Evolutionary conservation across 2,888 invertebrate species (phyloP), one percentile per base, ranked within the genome.

Genomic region (Leptura quadrifasciata): DNA sequence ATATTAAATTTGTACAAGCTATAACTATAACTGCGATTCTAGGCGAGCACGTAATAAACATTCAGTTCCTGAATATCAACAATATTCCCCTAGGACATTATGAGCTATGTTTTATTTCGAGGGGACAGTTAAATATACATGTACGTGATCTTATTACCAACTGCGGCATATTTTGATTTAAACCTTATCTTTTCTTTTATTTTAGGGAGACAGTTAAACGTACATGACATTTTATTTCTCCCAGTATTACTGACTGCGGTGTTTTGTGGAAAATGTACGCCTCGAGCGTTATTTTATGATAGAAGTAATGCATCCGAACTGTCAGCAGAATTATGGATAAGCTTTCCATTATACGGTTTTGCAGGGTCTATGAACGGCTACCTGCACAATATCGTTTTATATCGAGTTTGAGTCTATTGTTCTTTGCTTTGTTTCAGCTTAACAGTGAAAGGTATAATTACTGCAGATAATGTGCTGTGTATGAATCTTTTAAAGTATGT

Each of bases 271-370:
- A 21, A 60, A 60, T 60, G 60, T n/a, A 47, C 17, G 9, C n/a
- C n/a, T 15, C 15, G 1, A 31, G 17, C 31, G 6, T 9, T 27
- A 27, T 31, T 17, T 24, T 60, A 17, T 60, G 60, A 60, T 17
- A 60, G 17, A 60, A 60, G 17, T 60, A 60, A 27, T 17, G 17
- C 1, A 21, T 31, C 31, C 17, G 60, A 60, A 31, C 31, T 31
- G 60, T 60, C n/a, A 15, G 60, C 24, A 60, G 60, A 31, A 60
- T 31, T 60, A 31, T n/a, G 24, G 60, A 60, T 60, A 60, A 27
- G 60, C 58, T 24, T 58, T 58, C 24, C 12, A 15, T n/a, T 58
- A 27, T 58, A 47, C 5, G 15, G 4, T 47, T 15, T 47, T 5
- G 6, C 3, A 15, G 24, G 24, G 24, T 58, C 24, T 47, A n/a